Conservation (phyloP, 1,140 invertebrate species). For the Doryteuthis pealeii region DNA sequence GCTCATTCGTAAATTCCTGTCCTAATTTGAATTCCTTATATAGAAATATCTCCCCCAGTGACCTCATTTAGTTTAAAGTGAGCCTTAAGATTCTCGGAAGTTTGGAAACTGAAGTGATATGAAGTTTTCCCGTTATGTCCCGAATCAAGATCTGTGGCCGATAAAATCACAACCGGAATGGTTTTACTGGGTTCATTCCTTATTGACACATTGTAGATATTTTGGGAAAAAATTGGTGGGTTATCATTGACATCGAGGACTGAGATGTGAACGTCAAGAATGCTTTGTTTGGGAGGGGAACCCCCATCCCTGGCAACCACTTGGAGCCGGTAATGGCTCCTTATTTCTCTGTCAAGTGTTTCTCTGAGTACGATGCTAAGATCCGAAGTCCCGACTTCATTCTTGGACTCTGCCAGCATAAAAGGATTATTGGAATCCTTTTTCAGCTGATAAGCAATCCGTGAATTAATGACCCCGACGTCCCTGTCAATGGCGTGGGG, state of each 20-base stretch:
- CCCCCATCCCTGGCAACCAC: conserved; percentile 70
- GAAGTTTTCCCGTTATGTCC: conserved; percentile 46
- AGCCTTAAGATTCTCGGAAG: conserved; percentile 83
- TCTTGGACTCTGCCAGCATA: conserved; percentile 28
- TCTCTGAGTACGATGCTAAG: conserved; percentile 44
- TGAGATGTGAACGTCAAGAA: conserved; percentile 68
- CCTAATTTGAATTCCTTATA: conserved; percentile 25
- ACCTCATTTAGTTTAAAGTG: conserved; percentile 75
- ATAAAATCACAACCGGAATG: conserved; percentile 73
- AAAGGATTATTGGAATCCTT: conserved; percentile 31
- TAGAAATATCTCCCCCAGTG: conserved; percentile 34
- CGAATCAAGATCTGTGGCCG: conserved; percentile 46
- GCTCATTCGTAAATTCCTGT: conserved; percentile 68
- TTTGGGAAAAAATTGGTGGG: conserved; percentile 33
- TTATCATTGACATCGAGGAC: conserved; percentile 45
- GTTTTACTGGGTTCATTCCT: conserved; percentile 61
- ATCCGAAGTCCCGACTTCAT: conserved; percentile 20
- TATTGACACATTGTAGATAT: conserved; percentile 27
- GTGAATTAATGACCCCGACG: conserved; percentile 65
- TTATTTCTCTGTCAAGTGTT: conserved; percentile 76
- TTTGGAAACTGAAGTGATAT: conserved; percentile 78
- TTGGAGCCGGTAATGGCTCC: conserved; percentile 69
- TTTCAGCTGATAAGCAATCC: conserved; percentile 44
- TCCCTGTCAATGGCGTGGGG: conserved; percentile 46
- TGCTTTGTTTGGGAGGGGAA: conserved; percentile 51